These are phyloP conservation scores for Carabus problematicus DNA, from an alignment of 2,888 invertebrate genomes.

Conservation along the genomic window DNA sequence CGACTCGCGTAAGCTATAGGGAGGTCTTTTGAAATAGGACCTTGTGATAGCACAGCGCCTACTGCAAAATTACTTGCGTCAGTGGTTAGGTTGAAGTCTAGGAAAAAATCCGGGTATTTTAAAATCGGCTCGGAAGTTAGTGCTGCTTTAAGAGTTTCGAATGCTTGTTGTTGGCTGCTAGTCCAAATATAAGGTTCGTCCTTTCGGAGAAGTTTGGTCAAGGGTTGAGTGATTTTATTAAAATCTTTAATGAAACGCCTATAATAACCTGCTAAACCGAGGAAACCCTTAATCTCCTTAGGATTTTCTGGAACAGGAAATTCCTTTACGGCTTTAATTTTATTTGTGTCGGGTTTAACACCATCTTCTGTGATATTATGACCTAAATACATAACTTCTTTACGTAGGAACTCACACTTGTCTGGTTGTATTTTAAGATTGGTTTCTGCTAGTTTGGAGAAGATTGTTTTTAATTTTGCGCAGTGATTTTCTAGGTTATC, in stretches of 20 bases:
- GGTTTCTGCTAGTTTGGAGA: slow-evolving; percentile 43
- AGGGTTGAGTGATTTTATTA: slow-evolving; percentile 45
- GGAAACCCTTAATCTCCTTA: slow-evolving; percentile 44
- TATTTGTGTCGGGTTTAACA: slow-evolving; percentile 50
- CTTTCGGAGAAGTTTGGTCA: slow-evolving; percentile 45
- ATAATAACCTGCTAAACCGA: slow-evolving; percentile 48
- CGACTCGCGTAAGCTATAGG: slow-evolving; percentile 49
- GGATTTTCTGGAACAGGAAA: slow-evolving; percentile 45
- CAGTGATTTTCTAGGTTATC: slow-evolving; percentile 44
- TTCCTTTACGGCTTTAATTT: slow-evolving; percentile 45
- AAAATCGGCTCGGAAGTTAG: slow-evolving; percentile 44
- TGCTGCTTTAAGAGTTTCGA: slow-evolving; percentile 52
- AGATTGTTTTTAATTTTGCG: slow-evolving; percentile 37
- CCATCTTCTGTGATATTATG: slow-evolving; percentile 49
- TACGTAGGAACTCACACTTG: slow-evolving; percentile 44
- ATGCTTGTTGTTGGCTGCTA: slow-evolving; percentile 53
- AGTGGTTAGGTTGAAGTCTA: slow-evolving; percentile 3
- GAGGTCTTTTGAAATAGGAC: slow-evolving; percentile 33
- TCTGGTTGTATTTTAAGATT: slow-evolving; percentile 45
- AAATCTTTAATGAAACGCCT: slow-evolving; percentile 47
- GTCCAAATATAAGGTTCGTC: slow-evolving; percentile 18
- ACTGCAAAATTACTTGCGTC: not conserved
- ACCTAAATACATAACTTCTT: slow-evolving; percentile 50
- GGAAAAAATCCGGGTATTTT: slow-evolving; percentile 46
- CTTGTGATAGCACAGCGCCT: slow-evolving; percentile 8